A percentile compares a stretch with the other conserved stretches of the same genome.
phyloP scores from a whole-genome alignment of 2,888 invertebrate species.

The Lepas anatifera region DNA sequence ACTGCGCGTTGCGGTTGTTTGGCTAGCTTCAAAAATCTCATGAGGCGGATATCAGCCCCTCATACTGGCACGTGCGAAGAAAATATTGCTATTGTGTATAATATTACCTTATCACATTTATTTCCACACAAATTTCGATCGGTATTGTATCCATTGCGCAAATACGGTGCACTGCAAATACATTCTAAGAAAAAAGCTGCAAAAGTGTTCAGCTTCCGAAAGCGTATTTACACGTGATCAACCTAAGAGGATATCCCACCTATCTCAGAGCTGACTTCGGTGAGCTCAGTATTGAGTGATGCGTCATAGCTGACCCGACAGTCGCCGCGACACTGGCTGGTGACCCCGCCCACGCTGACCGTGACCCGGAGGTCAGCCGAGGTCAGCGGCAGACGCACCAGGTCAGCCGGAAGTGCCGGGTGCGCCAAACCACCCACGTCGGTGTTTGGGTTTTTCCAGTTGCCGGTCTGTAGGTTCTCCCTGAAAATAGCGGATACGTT shows the following conservation, averaged over 20 bases:
- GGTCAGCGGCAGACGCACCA: neutral
- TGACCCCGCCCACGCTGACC: neutral
- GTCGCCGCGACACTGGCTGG: neutral
- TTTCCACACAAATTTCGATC: too few relatives aligned
- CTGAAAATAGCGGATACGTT: neutral
- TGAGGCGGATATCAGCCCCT: too few relatives aligned
- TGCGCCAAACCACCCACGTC: neutral
- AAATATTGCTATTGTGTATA: too few relatives aligned
- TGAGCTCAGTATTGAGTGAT: slow-evolving; percentile 1
- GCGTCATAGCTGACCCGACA: slow-evolving; percentile 13
- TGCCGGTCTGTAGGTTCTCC: neutral
- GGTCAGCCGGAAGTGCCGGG: neutral
- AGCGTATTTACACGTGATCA: too few relatives aligned
- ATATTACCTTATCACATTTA: too few relatives aligned
- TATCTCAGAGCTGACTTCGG: neutral
- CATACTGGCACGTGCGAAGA: too few relatives aligned
- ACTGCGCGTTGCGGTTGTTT: too few relatives aligned
- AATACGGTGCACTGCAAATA: too few relatives aligned
- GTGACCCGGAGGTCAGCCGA: neutral
- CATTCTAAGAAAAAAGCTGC: too few relatives aligned
- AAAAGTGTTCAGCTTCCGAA: too few relatives aligned
- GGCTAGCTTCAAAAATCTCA: too few relatives aligned
- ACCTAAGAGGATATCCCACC: neutral
- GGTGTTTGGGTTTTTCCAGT: neutral
- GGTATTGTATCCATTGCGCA: too few relatives aligned